Evolutionary conservation across 1,140 invertebrate species (phyloP).

Genomic region (Papilio dardanus): DNA sequence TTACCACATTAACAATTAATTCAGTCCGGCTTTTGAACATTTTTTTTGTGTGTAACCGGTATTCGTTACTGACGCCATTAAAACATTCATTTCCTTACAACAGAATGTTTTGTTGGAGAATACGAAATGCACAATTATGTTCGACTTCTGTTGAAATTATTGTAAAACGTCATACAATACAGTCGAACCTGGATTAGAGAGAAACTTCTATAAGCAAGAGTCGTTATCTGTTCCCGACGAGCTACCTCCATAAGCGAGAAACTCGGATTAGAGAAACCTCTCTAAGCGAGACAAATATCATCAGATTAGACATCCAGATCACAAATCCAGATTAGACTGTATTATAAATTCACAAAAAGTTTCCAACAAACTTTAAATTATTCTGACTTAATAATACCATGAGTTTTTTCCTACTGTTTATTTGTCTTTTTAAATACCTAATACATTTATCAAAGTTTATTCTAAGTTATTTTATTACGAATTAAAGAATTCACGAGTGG

Average conservation of each 20-base stretch:
- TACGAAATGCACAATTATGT: neutral
- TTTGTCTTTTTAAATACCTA: neutral
- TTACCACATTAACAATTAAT: slow-evolving; percentile 5
- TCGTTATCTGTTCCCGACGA: too few species aligned
- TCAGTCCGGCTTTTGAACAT: slow-evolving; percentile 26
- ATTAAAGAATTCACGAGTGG: neutral
- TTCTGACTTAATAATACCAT: neutral
- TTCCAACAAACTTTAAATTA: neutral
- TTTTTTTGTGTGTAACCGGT: slow-evolving; percentile 12
- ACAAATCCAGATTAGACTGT: too few species aligned
- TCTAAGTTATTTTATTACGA: neutral
- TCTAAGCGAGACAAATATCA: too few species aligned
- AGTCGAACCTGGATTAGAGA: too few species aligned
- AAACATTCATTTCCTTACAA: slow-evolving; percentile 10
- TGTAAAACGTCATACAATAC: neutral
- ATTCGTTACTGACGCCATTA: slow-evolving; percentile 16
- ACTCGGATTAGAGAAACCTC: too few species aligned
- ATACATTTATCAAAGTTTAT: neutral
- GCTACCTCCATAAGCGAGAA: too few species aligned
- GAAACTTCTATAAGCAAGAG: too few species aligned
- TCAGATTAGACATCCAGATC: too few species aligned
- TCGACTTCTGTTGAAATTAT: neutral
- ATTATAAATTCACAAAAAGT: neutral
- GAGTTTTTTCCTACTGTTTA: neutral
- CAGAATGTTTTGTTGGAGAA: neutral